These are phyloP conservation scores for Cynaeus angustus DNA, from an alignment of 2,888 invertebrate species.

Conservation along the genomic window DNA sequence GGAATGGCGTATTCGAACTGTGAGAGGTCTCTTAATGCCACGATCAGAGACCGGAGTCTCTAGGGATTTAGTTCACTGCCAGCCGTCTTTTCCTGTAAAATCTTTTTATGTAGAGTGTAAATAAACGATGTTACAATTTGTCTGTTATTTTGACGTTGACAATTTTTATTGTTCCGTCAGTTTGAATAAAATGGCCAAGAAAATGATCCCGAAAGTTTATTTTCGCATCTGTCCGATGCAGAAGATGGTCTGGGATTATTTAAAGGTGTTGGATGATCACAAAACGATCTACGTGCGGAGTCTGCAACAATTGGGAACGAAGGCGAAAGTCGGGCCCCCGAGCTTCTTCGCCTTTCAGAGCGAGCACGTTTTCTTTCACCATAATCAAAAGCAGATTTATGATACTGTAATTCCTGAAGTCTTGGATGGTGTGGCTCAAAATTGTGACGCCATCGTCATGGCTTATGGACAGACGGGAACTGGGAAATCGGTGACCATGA, in stretches of 20 bases:
- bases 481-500: conserved; percentile 68
- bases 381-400: conserved; percentile 67
- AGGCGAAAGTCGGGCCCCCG: conserved; percentile 55
- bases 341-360: conserved; percentile 69
- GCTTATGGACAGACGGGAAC: conserved; percentile 71
- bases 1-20: conserved; percentile 94
- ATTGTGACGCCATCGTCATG: conserved; percentile 65
- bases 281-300: conserved; percentile 68
- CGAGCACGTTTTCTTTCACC: conserved; percentile 68
- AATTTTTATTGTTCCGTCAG: conserved; percentile 8
- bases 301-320: conserved; percentile 62
- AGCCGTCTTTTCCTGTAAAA: conserved; percentile 24
- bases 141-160: conserved; percentile 8
- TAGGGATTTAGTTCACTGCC: conserved; percentile 30
- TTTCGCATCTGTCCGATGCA: conserved; percentile 64
- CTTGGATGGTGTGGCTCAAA: conserved; percentile 59
- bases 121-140: conserved; percentile 39
- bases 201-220: conserved; percentile 59
- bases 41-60: conserved; percentile 50
- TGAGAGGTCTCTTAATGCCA: conserved; percentile 78
- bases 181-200: conserved; percentile 13
- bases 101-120: conserved; percentile 44
- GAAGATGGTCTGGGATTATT: conserved; percentile 61
- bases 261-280: conserved; percentile 65
- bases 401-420: conserved; percentile 62